phyloP scores from a whole-genome alignment of 2,113 vertebrate genomes.

The Suncus etruscus region DNA sequence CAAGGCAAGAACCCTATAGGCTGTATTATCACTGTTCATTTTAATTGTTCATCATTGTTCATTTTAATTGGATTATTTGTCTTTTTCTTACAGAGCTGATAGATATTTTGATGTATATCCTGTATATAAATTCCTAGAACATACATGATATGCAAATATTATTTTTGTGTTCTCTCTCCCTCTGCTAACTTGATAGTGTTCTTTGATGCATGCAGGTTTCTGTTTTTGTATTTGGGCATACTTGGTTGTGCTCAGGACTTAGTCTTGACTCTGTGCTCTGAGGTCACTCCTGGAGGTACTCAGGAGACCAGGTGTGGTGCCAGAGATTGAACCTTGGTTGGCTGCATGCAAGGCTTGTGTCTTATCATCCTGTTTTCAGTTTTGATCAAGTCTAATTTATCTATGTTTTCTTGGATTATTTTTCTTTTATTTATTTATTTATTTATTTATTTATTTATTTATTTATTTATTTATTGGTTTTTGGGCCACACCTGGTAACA shows the following conservation, averaged over 20 bases:
- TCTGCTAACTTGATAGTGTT: background rate
- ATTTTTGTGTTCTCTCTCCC: background rate
- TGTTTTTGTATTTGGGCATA: background rate
- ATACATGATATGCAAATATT: constrained; percentile 8
- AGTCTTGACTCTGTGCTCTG: too few relatives aligned
- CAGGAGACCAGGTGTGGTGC: too few relatives aligned
- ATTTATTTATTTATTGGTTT: too few relatives aligned
- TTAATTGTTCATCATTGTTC: background rate
- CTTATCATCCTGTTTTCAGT: too few relatives aligned
- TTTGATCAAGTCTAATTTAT: background rate
- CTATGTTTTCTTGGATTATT: constrained; percentile 16
- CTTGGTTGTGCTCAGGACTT: too few relatives aligned
- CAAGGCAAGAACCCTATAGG: too few relatives aligned
- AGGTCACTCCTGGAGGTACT: too few relatives aligned
- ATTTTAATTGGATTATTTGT: constrained; percentile 14
- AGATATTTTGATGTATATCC: background rate
- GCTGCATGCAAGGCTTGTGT: too few relatives aligned
- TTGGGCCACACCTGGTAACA: too few relatives aligned
- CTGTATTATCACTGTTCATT: background rate
- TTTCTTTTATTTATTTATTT: too few relatives aligned
- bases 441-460: too few relatives aligned
- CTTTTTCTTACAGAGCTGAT: constrained; percentile 17
- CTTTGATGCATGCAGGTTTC: background rate
- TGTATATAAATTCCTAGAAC: background rate
- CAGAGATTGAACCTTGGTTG: too few relatives aligned